A percentile compares a stretch with the other conserved stretches of the same genome.
Conservation (phyloP, 2,888 invertebrate species). For the Drosophila monieri region DNA sequence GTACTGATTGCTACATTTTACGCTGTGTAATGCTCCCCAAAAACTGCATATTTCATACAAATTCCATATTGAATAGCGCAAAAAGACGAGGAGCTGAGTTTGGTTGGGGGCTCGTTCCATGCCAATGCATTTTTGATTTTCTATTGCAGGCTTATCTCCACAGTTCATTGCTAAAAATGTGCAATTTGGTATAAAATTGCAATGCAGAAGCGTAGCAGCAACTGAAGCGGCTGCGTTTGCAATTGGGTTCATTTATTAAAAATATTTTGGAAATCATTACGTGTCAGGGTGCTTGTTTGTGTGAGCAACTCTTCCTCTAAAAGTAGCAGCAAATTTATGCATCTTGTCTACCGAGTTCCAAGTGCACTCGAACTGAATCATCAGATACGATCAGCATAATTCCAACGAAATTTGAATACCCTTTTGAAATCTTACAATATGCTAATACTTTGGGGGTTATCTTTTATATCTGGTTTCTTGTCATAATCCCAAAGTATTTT, state of each 20-base stretch:
- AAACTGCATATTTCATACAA: slow-evolving; percentile 35
- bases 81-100: slow-evolving; percentile 2
- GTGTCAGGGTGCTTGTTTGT: background rate
- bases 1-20: slow-evolving; percentile 22
- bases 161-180: slow-evolving; percentile 8
- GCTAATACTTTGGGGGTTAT: background rate
- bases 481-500: background rate
- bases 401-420: slow-evolving; percentile 34
- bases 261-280: slow-evolving; percentile 56
- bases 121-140: slow-evolving; percentile 41
- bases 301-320: slow-evolving; percentile 37
- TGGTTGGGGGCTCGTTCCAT: slow-evolving; percentile 13
- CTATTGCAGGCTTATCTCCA: slow-evolving; percentile 26
- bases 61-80: slow-evolving; percentile 31
- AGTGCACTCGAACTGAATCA: slow-evolving; percentile 11
- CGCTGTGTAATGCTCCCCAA: slow-evolving; percentile 21
- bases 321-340: slow-evolving; percentile 48
- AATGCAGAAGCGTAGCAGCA: slow-evolving; percentile 7
- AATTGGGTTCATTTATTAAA: slow-evolving; percentile 52
- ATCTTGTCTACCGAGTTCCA: slow-evolving; percentile 6
- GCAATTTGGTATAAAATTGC: slow-evolving; percentile 15
- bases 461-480: background rate
- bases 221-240: slow-evolving; percentile 17
- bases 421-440: slow-evolving; percentile 1
- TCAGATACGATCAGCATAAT: slow-evolving; percentile 25